Evolutionary conservation across 2,797 vertebrate species (phyloP).

Genomic region (Artibeus jamaicensis): DNA sequence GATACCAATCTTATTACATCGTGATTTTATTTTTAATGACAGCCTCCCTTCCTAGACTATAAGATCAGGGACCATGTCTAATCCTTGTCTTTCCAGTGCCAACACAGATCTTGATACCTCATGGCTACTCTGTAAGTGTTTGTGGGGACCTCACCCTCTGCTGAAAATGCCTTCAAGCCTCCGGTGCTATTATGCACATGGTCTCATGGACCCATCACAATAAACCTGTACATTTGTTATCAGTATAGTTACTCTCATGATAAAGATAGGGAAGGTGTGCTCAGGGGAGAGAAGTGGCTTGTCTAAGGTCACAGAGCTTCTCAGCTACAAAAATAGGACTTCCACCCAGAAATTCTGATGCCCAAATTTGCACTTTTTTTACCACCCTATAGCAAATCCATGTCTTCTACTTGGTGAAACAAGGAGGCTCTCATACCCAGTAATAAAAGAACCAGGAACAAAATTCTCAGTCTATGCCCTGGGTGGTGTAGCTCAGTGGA

Average conservation of each 20-base stretch:
- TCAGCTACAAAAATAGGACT: background rate
- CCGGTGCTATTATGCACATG: background rate
- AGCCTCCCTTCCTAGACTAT: background rate
- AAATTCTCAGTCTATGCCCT: background rate
- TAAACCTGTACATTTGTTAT: background rate
- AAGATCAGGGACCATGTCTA: background rate
- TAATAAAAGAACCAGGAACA: background rate
- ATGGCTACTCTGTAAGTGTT: background rate
- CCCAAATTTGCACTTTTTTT: background rate
- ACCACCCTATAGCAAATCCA: background rate
- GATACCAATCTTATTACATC: background rate
- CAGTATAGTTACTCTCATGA: background rate
- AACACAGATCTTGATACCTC: background rate
- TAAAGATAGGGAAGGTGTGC: background rate
- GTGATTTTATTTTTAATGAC: background rate
- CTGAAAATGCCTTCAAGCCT: background rate
- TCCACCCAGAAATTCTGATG: background rate
- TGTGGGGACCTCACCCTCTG: background rate
- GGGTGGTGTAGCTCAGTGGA: too few relatives aligned
- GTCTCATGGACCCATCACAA: background rate
- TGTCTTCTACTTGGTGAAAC: background rate
- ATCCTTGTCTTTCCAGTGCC: background rate
- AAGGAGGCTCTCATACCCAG: background rate
- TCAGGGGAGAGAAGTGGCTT: background rate
- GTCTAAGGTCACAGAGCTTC: background rate